Evolutionary conservation across 1,140 invertebrate species (phyloP).

Genomic region (Cydia pomonella): DNA sequence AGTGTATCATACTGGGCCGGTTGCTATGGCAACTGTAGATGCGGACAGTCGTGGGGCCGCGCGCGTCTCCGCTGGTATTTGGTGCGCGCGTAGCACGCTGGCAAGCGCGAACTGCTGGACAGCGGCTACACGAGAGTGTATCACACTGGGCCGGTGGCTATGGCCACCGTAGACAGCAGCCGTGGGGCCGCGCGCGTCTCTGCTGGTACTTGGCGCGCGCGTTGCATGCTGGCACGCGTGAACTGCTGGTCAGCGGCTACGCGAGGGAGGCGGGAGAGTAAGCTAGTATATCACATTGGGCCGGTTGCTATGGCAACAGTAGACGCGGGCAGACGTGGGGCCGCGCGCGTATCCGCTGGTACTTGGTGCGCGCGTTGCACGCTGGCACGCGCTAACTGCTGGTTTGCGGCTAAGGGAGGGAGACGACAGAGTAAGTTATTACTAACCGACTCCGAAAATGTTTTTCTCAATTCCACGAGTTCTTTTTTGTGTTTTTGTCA

Average conservation of each 20-base stretch:
- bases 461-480: too few species aligned
- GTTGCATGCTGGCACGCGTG: neutral
- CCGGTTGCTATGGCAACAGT: neutral
- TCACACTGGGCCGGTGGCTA: conserved; percentile 20
- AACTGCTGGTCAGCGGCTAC: neutral
- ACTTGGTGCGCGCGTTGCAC: too few species aligned
- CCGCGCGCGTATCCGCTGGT: conserved; percentile 39
- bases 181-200: conserved; percentile 43
- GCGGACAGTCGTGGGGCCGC: conserved; percentile 19
- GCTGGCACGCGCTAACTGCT: too few species aligned
- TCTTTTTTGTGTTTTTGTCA: too few species aligned
- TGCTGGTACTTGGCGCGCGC: neutral
- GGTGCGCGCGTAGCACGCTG: neutral
- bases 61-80: neutral
- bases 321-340: conserved; percentile 25
- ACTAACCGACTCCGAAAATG: too few species aligned
- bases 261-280: conserved; percentile 47
- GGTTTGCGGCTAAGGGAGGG: too few species aligned
- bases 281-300: too few species aligned
- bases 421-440: too few species aligned
- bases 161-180: conserved; percentile 50
- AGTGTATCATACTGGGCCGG: too few species aligned
- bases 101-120: neutral
- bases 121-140: conserved; percentile 33
- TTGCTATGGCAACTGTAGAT: neutral